phyloP scores from a whole-genome alignment of 2,113 vertebrate genomes.

The Shinisaurus crocodilurus region DNA sequence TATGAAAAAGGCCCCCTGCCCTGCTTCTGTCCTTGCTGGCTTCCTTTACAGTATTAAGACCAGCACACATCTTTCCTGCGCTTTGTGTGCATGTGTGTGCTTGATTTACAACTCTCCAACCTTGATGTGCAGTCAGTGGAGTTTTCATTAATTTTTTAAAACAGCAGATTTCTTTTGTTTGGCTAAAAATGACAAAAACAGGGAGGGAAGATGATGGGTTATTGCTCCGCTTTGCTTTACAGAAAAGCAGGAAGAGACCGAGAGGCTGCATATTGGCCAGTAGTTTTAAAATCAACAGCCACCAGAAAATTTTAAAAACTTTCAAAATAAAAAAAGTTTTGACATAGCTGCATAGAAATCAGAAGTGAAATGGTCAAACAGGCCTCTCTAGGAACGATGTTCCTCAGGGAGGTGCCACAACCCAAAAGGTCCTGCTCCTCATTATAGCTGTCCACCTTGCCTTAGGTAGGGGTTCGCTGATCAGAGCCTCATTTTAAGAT shows the following conservation, averaged over 20 bases:
- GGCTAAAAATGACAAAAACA: background rate
- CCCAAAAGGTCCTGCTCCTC: no score
- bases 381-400: no score
- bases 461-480: no score
- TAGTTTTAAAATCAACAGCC: no score
- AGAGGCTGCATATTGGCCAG: background rate
- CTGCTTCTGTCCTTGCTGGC: background rate
- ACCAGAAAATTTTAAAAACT: no score
- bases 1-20: background rate
- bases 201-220: background rate
- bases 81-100: background rate
- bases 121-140: fast-evolving
- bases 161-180: background rate
- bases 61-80: background rate
- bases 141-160: constrained; percentile 28
- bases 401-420: no score
- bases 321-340: no score
- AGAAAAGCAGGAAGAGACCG: background rate
- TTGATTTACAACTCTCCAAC: background rate
- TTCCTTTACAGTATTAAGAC: background rate
- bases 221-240: background rate
- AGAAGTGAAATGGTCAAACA: no score
- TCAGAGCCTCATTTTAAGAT: no score
- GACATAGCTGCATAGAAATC: no score
- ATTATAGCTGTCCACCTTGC: no score